Base-by-base conservation (phyloP, 2,888 invertebrate genomes). In the Cataglyphis albicans region DNA sequence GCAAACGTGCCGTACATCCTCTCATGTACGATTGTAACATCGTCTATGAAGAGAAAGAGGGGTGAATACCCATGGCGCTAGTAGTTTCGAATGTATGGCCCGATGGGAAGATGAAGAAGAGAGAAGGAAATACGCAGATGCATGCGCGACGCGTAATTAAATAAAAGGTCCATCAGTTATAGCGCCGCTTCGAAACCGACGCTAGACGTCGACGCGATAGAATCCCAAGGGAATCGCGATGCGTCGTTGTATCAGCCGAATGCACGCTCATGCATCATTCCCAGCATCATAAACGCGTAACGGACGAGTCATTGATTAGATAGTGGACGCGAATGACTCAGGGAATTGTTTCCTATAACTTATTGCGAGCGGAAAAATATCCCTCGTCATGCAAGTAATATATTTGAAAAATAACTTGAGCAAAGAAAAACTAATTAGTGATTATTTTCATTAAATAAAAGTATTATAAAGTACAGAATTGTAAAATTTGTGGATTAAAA, bases 141-240 rank as follows among this genome's bases (percentile, higher is more conserved):
- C 86, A 89, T 88, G 74, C 81, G 70, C 81, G 83, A 70, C 73
- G 57, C 87, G 86, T 92, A 91, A 92, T 92, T 92, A 90, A 91
- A 92, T 92, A 91, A 90, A 91, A 92, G 89, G 88, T 90, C 89
- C 89, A 92, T 92, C 89, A 88, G 90, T 90, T 91, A 90, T 88
- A 88, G 88, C 88, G 89, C 87, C 82, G 86, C 85, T 89, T 38
- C 68, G 85, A 83, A 84, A 83, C 81, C 80, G 82, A 85, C 85
- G 86, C 82, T 86, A 68, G 35, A 78, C 87, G 90, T 84, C 86
- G 90, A 90, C 90, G 85, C 81, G 84, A 82, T 82, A 87, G 83
- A 88, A 84, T 81, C 90, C 83, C 90, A 67, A 72, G 89, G 89
- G 90, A 89, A 78, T 83, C 82, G 80, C 73, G 75, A 76, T 81